Evolutionary conservation across 2,797 vertebrate genomes (phyloP).

Genomic region (Sebastolobus alascanus): DNA sequence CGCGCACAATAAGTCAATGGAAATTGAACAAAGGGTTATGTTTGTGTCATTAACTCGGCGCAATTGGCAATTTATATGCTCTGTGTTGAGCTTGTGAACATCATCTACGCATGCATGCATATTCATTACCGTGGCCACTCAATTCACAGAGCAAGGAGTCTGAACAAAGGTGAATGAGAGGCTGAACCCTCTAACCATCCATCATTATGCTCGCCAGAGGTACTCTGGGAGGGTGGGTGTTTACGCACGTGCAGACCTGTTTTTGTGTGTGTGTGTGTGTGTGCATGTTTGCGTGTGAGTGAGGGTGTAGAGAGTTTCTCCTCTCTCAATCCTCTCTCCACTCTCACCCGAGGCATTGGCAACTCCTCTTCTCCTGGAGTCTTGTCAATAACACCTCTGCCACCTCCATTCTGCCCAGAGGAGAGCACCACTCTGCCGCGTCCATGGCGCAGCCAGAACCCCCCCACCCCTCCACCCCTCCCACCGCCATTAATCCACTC

Average conservation of each 20-base stretch:
- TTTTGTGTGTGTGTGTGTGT: neutral
- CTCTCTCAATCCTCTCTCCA: conserved; percentile 51
- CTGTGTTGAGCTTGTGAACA: conserved; percentile 71
- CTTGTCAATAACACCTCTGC: conserved; percentile 77
- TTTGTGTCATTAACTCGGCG: conserved; percentile 79
- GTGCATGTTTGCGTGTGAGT: conserved; percentile 5
- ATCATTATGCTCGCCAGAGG: conserved; percentile 59
- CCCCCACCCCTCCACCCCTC: conserved; percentile 56
- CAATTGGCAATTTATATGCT: conserved; percentile 80
- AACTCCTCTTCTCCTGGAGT: conserved; percentile 63
- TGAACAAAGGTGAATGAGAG: conserved; percentile 73
- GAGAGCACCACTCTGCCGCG: conserved; percentile 62
- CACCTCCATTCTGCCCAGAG: conserved; percentile 68
- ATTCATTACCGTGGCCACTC: conserved; percentile 71
- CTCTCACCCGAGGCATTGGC: conserved; percentile 60
- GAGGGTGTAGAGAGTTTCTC: conserved; percentile 33
- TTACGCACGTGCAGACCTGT: neutral
- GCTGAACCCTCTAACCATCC: conserved; percentile 62
- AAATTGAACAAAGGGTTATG: conserved; percentile 78
- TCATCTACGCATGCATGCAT: conserved; percentile 67
- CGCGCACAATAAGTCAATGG: conserved; percentile 69
- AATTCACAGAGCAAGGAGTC: conserved; percentile 63
- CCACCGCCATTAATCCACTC: conserved; percentile 86
- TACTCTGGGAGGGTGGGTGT: conserved; percentile 24
- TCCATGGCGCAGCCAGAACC: conserved; percentile 53